Evolutionary conservation across 2,888 invertebrate genomes (phyloP), one percentile per base, ranked within the genome.

Genomic region (Drosophila mercatorum): DNA sequence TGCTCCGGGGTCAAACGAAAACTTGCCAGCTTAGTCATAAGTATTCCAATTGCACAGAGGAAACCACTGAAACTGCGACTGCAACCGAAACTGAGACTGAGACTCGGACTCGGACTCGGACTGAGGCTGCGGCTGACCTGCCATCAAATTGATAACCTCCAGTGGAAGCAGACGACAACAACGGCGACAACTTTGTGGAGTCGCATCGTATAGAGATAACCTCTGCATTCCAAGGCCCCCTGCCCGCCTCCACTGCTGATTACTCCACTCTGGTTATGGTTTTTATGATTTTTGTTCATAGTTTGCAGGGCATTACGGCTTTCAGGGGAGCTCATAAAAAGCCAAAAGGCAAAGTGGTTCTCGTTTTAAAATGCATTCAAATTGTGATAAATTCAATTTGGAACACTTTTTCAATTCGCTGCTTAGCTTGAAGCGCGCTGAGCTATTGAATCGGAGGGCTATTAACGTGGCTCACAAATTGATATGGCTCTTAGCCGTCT

Each of bases 1-100:
- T 58, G 49, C 44, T 63, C 40, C 41, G 68, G 68, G 76, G 88
- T 85, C 82, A 75, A 75, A 72, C 75, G 53, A 68, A 81, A 60
- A 68, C 53, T 72, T 53, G 78, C 59, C 72, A 68, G 84, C 84
- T 83, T 83, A 83, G 89, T 83, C 83, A 83, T 89, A 75, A 84
- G 72, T 76, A 68, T 72, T 74, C 65, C 87, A 66, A 69, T 71
- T 59, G 78, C 59, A 89, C 89, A 87, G 84, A 78, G 70, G 71
- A 72, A 81, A 71, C 81, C 59, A 70, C 76, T 58, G 77, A 56
- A 53, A 70, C 51, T 28, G 57, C 2, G 44, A 59, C 52, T 34
- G 56, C 2, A 38, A 52, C 34, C n/a, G 62, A 41, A 41, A 51
- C 52, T 38, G 44, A 59, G 22, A 60, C 51, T 43, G 40, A 43